These are phyloP conservation scores for Fringilla coelebs DNA, from an alignment of 2,797 vertebrate species.

Conservation along the genomic window DNA sequence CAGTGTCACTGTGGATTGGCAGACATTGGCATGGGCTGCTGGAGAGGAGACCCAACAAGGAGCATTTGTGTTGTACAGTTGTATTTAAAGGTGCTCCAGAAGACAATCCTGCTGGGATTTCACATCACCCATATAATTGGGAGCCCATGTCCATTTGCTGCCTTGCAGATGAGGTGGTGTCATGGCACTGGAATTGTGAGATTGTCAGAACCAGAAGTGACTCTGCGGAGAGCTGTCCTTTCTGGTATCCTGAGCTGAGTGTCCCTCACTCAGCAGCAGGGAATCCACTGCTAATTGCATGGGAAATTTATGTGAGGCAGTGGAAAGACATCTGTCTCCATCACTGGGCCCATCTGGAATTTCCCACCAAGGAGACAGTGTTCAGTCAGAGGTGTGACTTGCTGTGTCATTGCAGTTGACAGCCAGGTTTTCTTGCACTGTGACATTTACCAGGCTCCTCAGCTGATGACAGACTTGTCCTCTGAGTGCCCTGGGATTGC, in stretches of 20 bases:
- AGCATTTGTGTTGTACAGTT: neutral
- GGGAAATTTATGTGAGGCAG: neutral
- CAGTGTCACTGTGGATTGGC: neutral
- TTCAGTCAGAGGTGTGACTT: neutral
- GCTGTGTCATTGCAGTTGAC: neutral
- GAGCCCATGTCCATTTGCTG: neutral
- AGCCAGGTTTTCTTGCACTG: neutral
- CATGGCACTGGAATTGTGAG: neutral
- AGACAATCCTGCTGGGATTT: neutral
- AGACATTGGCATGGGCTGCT: neutral
- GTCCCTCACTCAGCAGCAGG: neutral
- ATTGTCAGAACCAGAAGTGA: neutral
- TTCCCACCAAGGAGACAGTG: neutral
- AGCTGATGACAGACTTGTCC: neutral
- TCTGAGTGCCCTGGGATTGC: neutral
- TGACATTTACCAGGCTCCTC: neutral
- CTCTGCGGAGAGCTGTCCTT: neutral
- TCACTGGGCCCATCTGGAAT: neutral
- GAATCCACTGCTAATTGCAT: neutral
- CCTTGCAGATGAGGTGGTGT: neutral
- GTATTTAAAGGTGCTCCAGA: neutral
- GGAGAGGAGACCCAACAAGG: neutral
- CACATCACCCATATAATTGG: neutral
- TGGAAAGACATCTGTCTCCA: neutral
- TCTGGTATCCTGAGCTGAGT: neutral